A percentile compares a stretch with the other conserved stretches of the same genome.
Conservation (phyloP, 2,797 vertebrate species). For the Clangula hyemalis region DNA sequence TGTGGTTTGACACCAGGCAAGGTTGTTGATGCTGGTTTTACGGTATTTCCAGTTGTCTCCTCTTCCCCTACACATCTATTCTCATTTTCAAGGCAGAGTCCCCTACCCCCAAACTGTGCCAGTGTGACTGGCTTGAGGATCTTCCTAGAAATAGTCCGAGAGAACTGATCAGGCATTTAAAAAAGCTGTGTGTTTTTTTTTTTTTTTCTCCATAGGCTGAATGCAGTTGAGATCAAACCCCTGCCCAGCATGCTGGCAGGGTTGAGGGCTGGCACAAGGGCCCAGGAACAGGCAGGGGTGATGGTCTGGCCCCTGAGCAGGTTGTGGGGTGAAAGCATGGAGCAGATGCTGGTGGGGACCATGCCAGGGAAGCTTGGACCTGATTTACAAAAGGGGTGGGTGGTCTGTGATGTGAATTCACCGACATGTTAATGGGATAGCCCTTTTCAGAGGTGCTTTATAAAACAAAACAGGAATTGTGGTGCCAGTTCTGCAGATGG, state of each 20-base stretch:
- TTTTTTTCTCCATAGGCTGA: background rate
- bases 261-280: background rate
- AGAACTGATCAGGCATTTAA: background rate
- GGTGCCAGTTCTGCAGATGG: background rate
- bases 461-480: background rate
- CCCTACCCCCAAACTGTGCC: accelerated
- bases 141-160: background rate
- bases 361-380: background rate
- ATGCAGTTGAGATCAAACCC: background rate
- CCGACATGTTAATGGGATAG: background rate
- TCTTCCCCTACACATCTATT: background rate
- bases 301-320: background rate
- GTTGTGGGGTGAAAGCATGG: background rate
- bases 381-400: background rate
- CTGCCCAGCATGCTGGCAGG: background rate
- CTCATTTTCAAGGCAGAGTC: background rate
- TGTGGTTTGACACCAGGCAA: background rate
- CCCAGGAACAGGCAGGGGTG: accelerated
- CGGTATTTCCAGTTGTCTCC: background rate
- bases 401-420: conserved; percentile 6
- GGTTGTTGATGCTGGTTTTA: background rate
- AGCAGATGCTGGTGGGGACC: background rate
- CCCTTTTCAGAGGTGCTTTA: background rate
- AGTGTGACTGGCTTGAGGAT: background rate
- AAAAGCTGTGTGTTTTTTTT: background rate